phyloP scores from a whole-genome alignment of 2,797 vertebrate species.

The Discoglossus pictus region DNA sequence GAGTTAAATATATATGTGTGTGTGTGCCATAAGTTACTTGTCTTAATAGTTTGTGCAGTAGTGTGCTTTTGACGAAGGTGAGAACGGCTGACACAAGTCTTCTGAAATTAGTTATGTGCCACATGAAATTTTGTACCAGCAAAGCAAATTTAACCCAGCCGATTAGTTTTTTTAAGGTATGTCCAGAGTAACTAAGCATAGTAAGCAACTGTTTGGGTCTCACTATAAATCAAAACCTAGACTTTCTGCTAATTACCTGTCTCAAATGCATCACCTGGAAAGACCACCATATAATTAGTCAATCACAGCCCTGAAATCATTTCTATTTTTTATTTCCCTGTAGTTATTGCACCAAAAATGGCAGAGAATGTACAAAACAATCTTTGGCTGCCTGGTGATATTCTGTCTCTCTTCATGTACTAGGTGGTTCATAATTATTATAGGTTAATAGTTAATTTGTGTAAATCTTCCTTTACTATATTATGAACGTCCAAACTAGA shows the following conservation, averaged over 20 bases:
- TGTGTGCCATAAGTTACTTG: neutral
- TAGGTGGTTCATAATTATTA: neutral
- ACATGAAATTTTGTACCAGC: too few relatives aligned
- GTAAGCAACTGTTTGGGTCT: too few relatives aligned
- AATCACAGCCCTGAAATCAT: neutral
- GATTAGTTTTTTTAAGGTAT: too few relatives aligned
- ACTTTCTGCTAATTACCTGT: too few relatives aligned
- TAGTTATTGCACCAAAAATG: conserved; percentile 64
- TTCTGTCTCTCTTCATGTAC: neutral
- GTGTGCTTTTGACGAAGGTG: too few relatives aligned
- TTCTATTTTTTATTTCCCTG: conserved; percentile 45
- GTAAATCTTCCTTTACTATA: neutral
- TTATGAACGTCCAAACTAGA: too few relatives aligned
- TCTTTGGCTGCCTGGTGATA: conserved; percentile 61
- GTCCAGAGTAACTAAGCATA: too few relatives aligned
- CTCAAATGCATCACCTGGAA: too few relatives aligned
- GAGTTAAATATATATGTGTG: neutral
- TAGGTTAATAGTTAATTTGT: neutral
- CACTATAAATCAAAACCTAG: too few relatives aligned
- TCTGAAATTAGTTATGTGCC: neutral
- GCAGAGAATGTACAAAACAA: conserved; percentile 58
- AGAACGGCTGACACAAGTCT: neutral
- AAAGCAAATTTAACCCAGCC: too few relatives aligned
- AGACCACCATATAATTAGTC: too few relatives aligned
- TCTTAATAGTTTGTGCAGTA: too few relatives aligned